Evolutionary conservation across 1,140 invertebrate species (phyloP).

Genomic region (Zaprionus taronus): DNA sequence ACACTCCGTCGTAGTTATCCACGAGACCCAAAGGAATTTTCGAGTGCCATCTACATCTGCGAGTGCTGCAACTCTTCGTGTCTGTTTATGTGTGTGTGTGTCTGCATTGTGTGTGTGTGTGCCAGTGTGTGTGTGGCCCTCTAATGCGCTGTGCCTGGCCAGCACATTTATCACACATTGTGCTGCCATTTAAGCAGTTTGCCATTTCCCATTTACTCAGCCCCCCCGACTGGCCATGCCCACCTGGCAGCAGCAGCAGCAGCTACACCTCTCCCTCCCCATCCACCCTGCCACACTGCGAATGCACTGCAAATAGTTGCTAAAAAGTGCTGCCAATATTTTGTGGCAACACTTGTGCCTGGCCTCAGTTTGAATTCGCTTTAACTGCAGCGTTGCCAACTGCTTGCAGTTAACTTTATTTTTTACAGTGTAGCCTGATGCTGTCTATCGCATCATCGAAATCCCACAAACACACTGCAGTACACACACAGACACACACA

Average conservation of each 20-base stretch:
- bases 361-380: neutral
- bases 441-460: constrained; percentile 28
- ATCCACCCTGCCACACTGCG: neutral
- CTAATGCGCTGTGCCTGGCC: constrained; percentile 59
- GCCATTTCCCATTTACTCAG: constrained; percentile 49
- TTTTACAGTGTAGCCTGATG: neutral
- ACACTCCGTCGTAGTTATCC: constrained; percentile 53
- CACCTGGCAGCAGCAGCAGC: neutral
- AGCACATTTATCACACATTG: constrained; percentile 76
- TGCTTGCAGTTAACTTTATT: neutral
- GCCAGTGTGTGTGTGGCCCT: constrained; percentile 15
- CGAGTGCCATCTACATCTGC: constrained; percentile 76
- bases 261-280: neutral
- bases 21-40: constrained; percentile 72
- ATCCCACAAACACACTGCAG: constrained; percentile 18
- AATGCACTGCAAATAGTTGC: constrained; percentile 24
- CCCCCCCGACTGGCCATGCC: constrained; percentile 26
- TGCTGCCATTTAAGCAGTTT: constrained; percentile 64
- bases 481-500: constrained; percentile 8
- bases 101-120: constrained; percentile 25
- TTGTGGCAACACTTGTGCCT: constrained; percentile 14
- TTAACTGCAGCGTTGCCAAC: constrained; percentile 1
- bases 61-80: constrained; percentile 51
- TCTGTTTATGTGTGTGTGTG: neutral
- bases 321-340: constrained; percentile 6